phyloP scores from a whole-genome alignment of 2,113 vertebrate species.

The Bungarus multicinctus region DNA sequence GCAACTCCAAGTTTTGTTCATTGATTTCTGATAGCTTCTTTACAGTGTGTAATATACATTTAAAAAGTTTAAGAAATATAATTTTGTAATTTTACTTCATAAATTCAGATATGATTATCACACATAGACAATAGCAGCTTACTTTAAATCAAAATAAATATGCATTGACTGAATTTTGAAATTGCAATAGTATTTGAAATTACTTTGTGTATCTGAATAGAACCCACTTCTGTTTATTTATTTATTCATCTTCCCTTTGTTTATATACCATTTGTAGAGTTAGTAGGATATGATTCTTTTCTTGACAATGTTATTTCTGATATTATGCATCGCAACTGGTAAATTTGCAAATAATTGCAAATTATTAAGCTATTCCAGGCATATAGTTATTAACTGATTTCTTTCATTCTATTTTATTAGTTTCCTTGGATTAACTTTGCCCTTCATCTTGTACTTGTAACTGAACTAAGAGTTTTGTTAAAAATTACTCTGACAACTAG shows the following conservation, averaged over 20 bases:
- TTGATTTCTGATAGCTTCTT: constrained; percentile 31
- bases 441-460: background rate
- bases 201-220: background rate
- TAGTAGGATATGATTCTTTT: background rate
- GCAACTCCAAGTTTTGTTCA: constrained; percentile 13
- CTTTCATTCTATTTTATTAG: background rate
- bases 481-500: background rate
- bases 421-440: background rate
- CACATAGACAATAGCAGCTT: constrained; percentile 20
- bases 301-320: background rate
- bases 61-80: constrained; percentile 19
- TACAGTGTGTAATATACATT: constrained; percentile 19
- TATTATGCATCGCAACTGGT: background rate
- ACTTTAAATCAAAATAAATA: constrained; percentile 5
- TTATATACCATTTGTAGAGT: background rate
- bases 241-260: background rate
- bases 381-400: background rate
- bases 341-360: no score
- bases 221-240: background rate
- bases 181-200: constrained; percentile 23
- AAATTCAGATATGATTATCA: constrained; percentile 25
- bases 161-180: constrained; percentile 24
- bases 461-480: background rate
- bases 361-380: background rate
- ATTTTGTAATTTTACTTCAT: constrained; percentile 21